phyloP scores from a whole-genome alignment of 2,888 invertebrate species.

The Chrysolina haemoptera region DNA sequence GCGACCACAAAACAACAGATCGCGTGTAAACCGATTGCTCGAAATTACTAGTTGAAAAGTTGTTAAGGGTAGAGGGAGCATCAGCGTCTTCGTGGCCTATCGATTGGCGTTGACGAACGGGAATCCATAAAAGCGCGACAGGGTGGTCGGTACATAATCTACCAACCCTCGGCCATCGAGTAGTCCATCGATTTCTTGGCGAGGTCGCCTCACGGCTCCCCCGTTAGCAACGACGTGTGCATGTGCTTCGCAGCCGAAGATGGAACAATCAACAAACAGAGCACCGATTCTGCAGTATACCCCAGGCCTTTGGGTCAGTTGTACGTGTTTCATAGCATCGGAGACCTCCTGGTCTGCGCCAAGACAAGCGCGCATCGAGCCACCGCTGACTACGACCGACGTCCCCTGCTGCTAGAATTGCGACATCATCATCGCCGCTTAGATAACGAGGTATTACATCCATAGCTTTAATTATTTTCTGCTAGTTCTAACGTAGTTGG shows the following conservation, averaged over 20 bases:
- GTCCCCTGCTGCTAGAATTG: conserved; percentile 43
- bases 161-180: conserved; percentile 27
- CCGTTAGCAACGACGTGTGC: conserved; percentile 45
- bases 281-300: conserved; percentile 57
- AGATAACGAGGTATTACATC: conserved; percentile 45
- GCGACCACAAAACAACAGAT: conserved; percentile 4
- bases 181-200: conserved; percentile 50
- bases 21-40: conserved; percentile 23
- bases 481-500: conserved; percentile 28
- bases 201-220: conserved; percentile 43
- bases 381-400: conserved; percentile 52
- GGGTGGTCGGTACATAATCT: conserved; percentile 16
- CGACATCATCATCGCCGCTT: conserved; percentile 37
- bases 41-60: background rate
- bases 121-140: conserved; percentile 20
- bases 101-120: conserved; percentile 17
- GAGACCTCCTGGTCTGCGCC: conserved; percentile 49
- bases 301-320: conserved; percentile 56
- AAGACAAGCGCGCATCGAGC: conserved; percentile 52
- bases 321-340: conserved; percentile 48
- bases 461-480: conserved; percentile 45
- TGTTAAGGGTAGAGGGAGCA: background rate
- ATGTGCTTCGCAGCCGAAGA: conserved; percentile 44
- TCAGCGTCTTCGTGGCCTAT: conserved; percentile 24
- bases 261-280: conserved; percentile 43